Evolutionary conservation across 2,113 vertebrate genomes (phyloP).

Genomic region (Brachionichthys hirsutus): DNA sequence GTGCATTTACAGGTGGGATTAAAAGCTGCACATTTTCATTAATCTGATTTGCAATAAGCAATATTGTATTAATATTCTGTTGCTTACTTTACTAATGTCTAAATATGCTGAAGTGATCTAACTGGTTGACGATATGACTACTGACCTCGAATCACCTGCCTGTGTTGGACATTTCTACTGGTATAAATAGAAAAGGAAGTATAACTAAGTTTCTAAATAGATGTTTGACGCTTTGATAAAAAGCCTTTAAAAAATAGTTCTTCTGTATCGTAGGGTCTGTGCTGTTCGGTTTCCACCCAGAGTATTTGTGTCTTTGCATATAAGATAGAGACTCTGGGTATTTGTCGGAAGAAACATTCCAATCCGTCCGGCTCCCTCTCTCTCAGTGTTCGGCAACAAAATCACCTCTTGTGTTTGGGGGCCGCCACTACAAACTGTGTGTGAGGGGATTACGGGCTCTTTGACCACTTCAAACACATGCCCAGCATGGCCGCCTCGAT

Average conservation of each 20-base stretch:
- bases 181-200: conserved; percentile 1
- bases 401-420: conserved; percentile 63
- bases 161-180: background rate
- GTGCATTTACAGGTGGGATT: no score
- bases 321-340: conserved; percentile 27
- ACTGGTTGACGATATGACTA: no score
- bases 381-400: conserved; percentile 47
- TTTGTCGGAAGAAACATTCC: conserved; percentile 53
- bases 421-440: conserved; percentile 75
- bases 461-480: conserved; percentile 74
- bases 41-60: no score
- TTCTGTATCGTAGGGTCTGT: conserved; percentile 23
- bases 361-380: conserved; percentile 34
- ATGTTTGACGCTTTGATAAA: conserved; percentile 16
- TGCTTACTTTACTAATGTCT: no score
- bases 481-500: conserved; percentile 77
- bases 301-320: conserved; percentile 47
- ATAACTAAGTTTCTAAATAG: conserved; percentile 1
- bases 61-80: no score
- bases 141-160: no score
- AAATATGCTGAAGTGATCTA: no score
- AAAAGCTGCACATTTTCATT: no score
- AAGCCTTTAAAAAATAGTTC: conserved; percentile 15
- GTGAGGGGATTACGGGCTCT: conserved; percentile 79
- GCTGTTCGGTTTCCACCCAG: conserved; percentile 41